phyloP scores from a whole-genome alignment of 2,888 invertebrate genomes.

The Aelia acuminata region DNA sequence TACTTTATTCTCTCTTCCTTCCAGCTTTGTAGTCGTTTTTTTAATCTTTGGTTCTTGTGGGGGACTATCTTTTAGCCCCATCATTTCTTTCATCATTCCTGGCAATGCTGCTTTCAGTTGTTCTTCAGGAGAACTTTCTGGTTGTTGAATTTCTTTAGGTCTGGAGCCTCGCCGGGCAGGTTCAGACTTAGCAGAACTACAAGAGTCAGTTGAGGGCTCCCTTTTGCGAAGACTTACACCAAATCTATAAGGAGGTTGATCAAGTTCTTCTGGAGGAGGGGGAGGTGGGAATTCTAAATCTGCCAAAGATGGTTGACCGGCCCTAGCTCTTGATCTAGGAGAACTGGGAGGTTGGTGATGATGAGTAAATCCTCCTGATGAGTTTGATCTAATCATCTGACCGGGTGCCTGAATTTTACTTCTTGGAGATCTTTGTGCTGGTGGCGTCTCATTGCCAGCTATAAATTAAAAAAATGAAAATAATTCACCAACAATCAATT shows the following conservation, averaged over 20 bases:
- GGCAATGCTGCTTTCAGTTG: constrained; percentile 72
- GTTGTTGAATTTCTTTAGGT: constrained; percentile 65
- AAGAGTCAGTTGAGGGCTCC: constrained; percentile 76
- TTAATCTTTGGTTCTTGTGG: constrained; percentile 56
- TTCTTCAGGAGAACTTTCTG: constrained; percentile 64
- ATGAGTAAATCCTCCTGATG: constrained; percentile 78
- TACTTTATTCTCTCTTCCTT: constrained; percentile 75
- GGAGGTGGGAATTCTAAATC: constrained; percentile 92
- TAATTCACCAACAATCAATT: not conserved
- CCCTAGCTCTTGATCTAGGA: constrained; percentile 69
- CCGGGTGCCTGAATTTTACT: constrained; percentile 71
- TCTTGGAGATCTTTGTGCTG: constrained; percentile 63
- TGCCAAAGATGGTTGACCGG: constrained; percentile 81
- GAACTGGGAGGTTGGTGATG: constrained; percentile 74
- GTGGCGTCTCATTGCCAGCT: constrained; percentile 66
- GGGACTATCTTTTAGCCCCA: constrained; percentile 62
- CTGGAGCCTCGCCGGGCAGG: constrained; percentile 65
- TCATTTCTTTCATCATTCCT: constrained; percentile 75
- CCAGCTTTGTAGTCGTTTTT: constrained; percentile 75
- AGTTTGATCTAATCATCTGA: constrained; percentile 92
- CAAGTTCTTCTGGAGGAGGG: constrained; percentile 80
- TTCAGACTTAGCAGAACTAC: constrained; percentile 72
- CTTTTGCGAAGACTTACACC: constrained; percentile 80
- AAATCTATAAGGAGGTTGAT: constrained; percentile 72
- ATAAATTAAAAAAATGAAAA: not conserved